Evolutionary conservation across 2,797 vertebrate genomes (phyloP), one percentile per base, ranked within the genome.

Genomic region (Meda fulgida): DNA sequence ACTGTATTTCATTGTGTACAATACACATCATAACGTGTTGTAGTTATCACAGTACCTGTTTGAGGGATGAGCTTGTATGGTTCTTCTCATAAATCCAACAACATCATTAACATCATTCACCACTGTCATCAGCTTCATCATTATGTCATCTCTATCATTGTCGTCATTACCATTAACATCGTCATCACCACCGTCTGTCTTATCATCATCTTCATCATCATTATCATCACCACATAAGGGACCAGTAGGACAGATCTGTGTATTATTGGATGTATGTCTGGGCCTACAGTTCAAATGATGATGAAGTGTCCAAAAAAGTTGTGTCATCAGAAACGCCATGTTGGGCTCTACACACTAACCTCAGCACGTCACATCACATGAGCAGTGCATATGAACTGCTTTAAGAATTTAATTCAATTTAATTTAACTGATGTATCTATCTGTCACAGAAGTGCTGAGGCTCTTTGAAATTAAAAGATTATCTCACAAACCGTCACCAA

Each of bases 391-490:
- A 13, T 29, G 21, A 3, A 23, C 3, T n/a, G 38, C 5, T 40
- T 43, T 38, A 18, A n/a, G 7, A 21, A 63, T 78, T n/a, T n/a
- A n/a, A n/a, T n/a, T n/a, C n/a, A n/a, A n/a, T n/a, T n/a, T 78
- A 34, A 36, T 77, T 70, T 63, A 79, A 31, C 69, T 73, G 29
- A 79, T 85, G 55, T 38, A 60, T 73, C 60, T 58, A 60, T 73
- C 76, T 73, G 53, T 67, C 63, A 84, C 21, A 67, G 36, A 29
- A 66, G 73, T 73, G 55, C 69, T 80, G 67, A 79, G 40, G 51
- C 63, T 70, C 51, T 38, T 34, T 60, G 58, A 69, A 78, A 81
- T 87, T 78, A 81, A 89, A 70, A 87, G 78, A 89, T 84, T 79
- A 84, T 84, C 83, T 60, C 46, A 65, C 66, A 65, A 80, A 65